phyloP scores from a whole-genome alignment of 2,888 invertebrate genomes.

The Eupithecia pulchellata region DNA sequence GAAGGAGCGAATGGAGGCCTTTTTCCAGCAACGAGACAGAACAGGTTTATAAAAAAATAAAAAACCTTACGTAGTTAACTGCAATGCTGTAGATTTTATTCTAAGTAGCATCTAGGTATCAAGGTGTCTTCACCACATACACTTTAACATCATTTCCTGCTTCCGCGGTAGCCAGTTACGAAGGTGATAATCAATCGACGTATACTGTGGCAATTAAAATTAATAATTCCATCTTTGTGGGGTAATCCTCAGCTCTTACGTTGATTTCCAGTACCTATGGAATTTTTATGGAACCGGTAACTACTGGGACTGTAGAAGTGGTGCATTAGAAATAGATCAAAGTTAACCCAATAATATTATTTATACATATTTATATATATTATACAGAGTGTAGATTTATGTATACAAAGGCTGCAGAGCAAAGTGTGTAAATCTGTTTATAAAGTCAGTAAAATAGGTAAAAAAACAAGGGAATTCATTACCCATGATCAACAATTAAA shows the following conservation, averaged over 20 bases:
- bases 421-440: too few species aligned
- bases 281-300: not conserved
- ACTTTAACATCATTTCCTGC: not conserved
- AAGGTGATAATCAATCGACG: not conserved
- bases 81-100: not conserved
- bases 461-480: too few species aligned
- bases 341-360: too few species aligned
- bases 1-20: too few species aligned
- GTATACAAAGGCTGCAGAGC: too few species aligned
- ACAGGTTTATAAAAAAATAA: too few species aligned
- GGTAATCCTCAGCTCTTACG: not conserved
- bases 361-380: too few species aligned
- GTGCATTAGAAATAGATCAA: not conserved
- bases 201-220: not conserved
- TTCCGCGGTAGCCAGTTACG: not conserved
- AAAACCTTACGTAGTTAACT: too few species aligned
- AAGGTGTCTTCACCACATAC: not conserved
- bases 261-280: slow-evolving; percentile 1
- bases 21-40: too few species aligned
- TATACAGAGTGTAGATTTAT: too few species aligned
- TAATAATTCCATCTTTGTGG: not conserved
- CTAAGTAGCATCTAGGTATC: not conserved
- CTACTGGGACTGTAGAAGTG: not conserved
- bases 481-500: too few species aligned
- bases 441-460: too few species aligned